These are phyloP conservation scores for Pelosia muscerda DNA, from an alignment of 2,888 invertebrate genomes.

Conservation along the genomic window DNA sequence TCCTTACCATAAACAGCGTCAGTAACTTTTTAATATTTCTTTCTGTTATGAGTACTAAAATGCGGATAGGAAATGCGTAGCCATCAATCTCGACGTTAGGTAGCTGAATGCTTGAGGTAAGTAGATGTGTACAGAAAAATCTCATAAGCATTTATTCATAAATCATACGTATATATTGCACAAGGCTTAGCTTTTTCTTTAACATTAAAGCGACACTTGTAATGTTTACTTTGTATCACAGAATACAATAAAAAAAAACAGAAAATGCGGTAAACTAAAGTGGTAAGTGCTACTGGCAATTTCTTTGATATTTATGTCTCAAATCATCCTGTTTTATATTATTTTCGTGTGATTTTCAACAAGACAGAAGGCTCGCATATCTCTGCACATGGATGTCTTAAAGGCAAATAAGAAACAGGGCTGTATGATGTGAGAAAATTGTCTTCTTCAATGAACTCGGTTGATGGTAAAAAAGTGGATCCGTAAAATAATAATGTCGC, in stretches of 20 bases:
- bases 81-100: conserved; percentile 39
- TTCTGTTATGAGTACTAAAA: conserved; percentile 23
- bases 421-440: too few species aligned
- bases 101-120: conserved; percentile 41
- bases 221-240: conserved; percentile 6
- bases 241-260: background rate
- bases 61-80: conserved; percentile 37
- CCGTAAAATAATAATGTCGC: too few species aligned
- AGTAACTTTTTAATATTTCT: conserved; percentile 25
- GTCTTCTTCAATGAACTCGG: too few species aligned
- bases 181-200: conserved; percentile 39
- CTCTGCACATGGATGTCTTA: background rate
- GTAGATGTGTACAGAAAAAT: conserved; percentile 45
- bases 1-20: background rate
- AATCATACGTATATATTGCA: conserved; percentile 45
- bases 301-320: background rate
- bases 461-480: too few species aligned
- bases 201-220: conserved; percentile 34
- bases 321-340: background rate
- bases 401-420: too few species aligned
- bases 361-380: background rate
- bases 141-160: conserved; percentile 49
- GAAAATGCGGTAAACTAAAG: background rate
- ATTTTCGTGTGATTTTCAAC: background rate
- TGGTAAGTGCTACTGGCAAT: background rate